Conservation (phyloP, 2,797 vertebrate genomes). For the Neosilurus hyrtlii region DNA sequence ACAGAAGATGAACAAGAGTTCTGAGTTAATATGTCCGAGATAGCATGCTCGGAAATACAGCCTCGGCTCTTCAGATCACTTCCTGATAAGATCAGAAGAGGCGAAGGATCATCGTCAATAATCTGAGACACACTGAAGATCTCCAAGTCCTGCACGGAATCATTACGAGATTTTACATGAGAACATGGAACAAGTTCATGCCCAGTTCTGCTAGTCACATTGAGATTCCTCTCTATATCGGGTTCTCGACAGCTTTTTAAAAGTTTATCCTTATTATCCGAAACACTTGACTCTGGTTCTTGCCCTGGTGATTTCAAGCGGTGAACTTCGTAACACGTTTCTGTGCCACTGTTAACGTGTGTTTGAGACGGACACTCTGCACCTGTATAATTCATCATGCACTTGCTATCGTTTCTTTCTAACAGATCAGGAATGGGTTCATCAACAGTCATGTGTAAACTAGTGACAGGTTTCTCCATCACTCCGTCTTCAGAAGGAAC, state of each 20-base stretch:
- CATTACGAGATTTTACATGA: neutral
- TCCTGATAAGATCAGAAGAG: neutral
- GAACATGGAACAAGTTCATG: neutral
- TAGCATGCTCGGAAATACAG: neutral
- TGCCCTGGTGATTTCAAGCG: conserved; percentile 11
- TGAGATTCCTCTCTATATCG: neutral
- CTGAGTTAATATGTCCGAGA: neutral
- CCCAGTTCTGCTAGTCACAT: neutral
- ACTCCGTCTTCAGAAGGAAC: neutral
- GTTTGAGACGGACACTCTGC: neutral
- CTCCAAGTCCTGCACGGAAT: neutral
- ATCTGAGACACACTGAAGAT: neutral
- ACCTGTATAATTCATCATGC: conserved; percentile 3
- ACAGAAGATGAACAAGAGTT: neutral
- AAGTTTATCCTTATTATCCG: neutral
- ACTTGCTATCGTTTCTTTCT: conserved; percentile 14
- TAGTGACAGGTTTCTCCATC: neutral
- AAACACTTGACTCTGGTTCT: neutral
- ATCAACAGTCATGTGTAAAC: neutral
- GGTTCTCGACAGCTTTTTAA: neutral
- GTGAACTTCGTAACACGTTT: neutral
- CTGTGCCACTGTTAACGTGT: conserved; percentile 1
- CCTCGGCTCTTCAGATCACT: neutral
- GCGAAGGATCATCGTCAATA: neutral
- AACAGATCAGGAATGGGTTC: conserved; percentile 36